phyloP scores from a whole-genome alignment of 2,888 invertebrate species.

The Dasypolia templi region DNA sequence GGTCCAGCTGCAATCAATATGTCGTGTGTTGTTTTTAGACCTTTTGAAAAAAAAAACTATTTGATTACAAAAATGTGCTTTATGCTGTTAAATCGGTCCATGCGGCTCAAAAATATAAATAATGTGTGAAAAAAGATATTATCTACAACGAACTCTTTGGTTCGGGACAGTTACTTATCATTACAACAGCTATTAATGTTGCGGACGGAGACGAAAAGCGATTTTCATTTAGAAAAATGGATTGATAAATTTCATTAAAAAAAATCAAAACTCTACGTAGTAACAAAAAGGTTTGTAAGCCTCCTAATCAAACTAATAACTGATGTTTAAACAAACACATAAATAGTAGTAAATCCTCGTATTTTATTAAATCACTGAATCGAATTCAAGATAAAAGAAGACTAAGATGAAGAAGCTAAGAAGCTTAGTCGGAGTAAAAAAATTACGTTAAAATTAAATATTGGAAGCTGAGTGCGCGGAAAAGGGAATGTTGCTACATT shows the following conservation, averaged over 20 bases:
- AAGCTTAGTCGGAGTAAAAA: slow-evolving; percentile 20
- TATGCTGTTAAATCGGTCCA: too few species aligned
- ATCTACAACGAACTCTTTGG: too few species aligned
- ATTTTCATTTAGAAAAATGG: background rate
- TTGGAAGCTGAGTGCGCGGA: slow-evolving; percentile 21
- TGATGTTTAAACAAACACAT: slow-evolving; percentile 6
- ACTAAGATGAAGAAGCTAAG: background rate
- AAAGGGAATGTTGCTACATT: background rate
- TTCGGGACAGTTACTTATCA: too few species aligned
- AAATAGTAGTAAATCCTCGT: background rate
- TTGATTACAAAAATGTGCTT: too few species aligned
- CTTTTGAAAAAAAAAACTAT: too few species aligned
- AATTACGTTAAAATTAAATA: slow-evolving; percentile 36
- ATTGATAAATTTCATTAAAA: background rate
- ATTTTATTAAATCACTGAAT: slow-evolving; percentile 39
- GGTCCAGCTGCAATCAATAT: too few species aligned
- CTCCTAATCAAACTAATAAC: background rate
- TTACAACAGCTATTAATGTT: too few species aligned
- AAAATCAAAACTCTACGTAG: background rate
- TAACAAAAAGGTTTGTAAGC: background rate
- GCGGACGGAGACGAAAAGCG: background rate
- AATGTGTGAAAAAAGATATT: too few species aligned
- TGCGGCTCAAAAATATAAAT: too few species aligned
- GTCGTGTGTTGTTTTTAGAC: too few species aligned
- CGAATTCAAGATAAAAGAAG: slow-evolving; percentile 44